These are phyloP conservation scores for Anticlea derivata DNA, from an alignment of 2,888 invertebrate genomes.

Conservation along the genomic window DNA sequence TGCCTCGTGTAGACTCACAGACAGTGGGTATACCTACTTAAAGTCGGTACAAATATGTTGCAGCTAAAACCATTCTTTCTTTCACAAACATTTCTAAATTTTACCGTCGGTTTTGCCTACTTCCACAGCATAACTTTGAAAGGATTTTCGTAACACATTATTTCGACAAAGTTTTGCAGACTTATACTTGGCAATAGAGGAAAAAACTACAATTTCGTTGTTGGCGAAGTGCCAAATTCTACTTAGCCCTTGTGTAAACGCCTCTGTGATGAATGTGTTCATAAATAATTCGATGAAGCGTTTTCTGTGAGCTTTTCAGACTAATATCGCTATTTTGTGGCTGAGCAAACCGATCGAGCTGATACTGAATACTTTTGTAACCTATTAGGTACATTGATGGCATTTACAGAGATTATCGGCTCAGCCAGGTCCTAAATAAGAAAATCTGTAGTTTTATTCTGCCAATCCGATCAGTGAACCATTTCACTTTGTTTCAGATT, in stretches of 20 bases:
- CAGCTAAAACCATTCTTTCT: slow-evolving; percentile 10
- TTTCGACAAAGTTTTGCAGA: slow-evolving; percentile 29
- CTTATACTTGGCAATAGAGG: slow-evolving; percentile 33
- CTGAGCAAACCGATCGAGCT: slow-evolving; percentile 6
- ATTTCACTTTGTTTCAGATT: no score
- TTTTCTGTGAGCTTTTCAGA: slow-evolving; percentile 39
- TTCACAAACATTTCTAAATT: slow-evolving; percentile 12
- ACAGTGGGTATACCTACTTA: no score
- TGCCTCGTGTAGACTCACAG: no score
- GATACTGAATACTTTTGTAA: slow-evolving; percentile 4
- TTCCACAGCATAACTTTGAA: slow-evolving; percentile 18
- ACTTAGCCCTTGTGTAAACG: slow-evolving; percentile 43
- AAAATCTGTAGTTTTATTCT: no score
- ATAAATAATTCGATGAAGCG: slow-evolving; percentile 54
- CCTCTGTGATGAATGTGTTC: slow-evolving; percentile 49
- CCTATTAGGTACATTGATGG: no score
- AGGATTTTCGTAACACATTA: slow-evolving; percentile 30
- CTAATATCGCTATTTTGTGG: slow-evolving; percentile 14
- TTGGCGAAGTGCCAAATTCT: slow-evolving; percentile 56
- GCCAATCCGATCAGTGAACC: no score
- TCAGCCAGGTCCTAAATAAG: no score
- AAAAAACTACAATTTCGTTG: slow-evolving; percentile 46
- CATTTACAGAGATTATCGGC: background rate
- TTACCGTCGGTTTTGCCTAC: slow-evolving; percentile 9
- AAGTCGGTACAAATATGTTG: background rate